Evolutionary conservation across 2,888 invertebrate species (phyloP).

Genomic region (Erebia aethiops): DNA sequence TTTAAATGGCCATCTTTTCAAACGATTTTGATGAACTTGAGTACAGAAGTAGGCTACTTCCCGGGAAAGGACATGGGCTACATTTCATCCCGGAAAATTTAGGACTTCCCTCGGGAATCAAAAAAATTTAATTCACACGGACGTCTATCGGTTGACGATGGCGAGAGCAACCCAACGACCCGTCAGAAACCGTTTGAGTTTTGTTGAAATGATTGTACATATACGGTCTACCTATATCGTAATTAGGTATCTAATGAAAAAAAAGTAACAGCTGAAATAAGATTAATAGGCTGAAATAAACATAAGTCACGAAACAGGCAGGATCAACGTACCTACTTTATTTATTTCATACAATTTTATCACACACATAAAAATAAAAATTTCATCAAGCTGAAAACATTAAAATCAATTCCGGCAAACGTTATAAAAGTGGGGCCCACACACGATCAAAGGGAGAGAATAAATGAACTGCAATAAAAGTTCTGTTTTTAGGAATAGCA

Average conservation of each 20-base stretch:
- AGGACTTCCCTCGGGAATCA: too few relatives aligned
- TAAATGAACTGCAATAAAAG: constrained; percentile 65
- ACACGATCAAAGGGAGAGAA: constrained; percentile 70
- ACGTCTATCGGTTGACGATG: too few relatives aligned
- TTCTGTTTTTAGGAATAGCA: constrained; percentile 69
- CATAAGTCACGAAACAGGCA: neutral
- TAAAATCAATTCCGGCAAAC: constrained; percentile 32
- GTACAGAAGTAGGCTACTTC: too few relatives aligned
- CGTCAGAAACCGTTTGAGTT: too few relatives aligned
- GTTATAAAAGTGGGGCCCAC: constrained; percentile 60
- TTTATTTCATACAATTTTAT: constrained; percentile 2
- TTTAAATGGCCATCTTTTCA: too few relatives aligned
- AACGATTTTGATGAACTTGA: too few relatives aligned
- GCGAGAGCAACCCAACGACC: too few relatives aligned
- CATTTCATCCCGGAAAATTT: too few relatives aligned
- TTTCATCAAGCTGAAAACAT: constrained; percentile 25
- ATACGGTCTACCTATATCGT: too few relatives aligned
- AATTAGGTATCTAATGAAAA: neutral
- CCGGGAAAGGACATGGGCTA: too few relatives aligned
- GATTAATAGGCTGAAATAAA: neutral
- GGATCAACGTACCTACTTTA: neutral
- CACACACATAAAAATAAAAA: constrained; percentile 8
- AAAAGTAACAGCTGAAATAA: neutral
- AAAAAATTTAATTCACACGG: too few relatives aligned
- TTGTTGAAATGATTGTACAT: too few relatives aligned